Evolutionary conservation across 2,113 vertebrate genomes (phyloP).

Genomic region (Tachysurus vachellii): DNA sequence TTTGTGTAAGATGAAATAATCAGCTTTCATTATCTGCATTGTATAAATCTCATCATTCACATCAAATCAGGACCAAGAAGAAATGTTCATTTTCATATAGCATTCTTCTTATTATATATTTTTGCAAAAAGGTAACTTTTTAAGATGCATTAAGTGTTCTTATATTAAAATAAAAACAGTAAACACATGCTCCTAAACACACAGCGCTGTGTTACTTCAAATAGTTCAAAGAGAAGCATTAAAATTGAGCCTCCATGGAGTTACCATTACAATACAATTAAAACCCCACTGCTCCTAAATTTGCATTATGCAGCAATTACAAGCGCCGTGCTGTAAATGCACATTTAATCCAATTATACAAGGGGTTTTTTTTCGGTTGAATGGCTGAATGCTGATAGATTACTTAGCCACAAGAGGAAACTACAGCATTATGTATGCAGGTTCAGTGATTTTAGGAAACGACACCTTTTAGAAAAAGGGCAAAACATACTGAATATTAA

Average conservation of each 20-base stretch:
- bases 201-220: slow-evolving; percentile 39
- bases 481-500: neutral
- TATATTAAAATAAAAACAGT: neutral
- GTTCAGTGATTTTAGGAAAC: neutral
- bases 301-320: slow-evolving; percentile 53
- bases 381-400: slow-evolving; percentile 49
- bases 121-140: neutral
- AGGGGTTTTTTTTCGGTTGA: slow-evolving; percentile 50
- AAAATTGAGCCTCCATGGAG: slow-evolving; percentile 61
- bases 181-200: slow-evolving; percentile 15
- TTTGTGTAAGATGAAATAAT: neutral
- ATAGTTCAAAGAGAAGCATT: slow-evolving; percentile 59
- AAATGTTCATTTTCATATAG: neutral
- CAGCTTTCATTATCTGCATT: neutral
- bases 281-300: slow-evolving; percentile 49
- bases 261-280: slow-evolving; percentile 49
- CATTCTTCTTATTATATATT: neutral
- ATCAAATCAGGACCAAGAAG: neutral
- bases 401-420: neutral
- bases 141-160: neutral
- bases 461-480: neutral
- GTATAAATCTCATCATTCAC: neutral
- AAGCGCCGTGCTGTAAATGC: slow-evolving; percentile 55
- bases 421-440: neutral
- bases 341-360: slow-evolving; percentile 57